These are phyloP conservation scores for Helleia helle DNA, from an alignment of 2,888 invertebrate genomes.

Conservation along the genomic window DNA sequence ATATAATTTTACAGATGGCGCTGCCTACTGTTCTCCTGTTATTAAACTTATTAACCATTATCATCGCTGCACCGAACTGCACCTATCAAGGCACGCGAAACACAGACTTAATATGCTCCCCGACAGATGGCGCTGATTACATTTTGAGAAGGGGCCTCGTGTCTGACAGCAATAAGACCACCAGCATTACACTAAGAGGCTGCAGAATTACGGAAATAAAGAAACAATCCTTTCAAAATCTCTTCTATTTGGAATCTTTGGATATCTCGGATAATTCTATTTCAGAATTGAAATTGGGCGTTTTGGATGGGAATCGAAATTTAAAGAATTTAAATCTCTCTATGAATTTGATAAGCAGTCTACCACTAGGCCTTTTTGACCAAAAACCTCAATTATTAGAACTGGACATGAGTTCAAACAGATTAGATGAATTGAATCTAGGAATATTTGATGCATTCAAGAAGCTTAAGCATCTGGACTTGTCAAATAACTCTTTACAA, in stretches of 20 bases:
- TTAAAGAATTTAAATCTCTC: constrained; percentile 39
- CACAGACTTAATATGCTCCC: constrained; percentile 23
- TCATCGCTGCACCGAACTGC: background rate
- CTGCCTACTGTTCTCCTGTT: too few species aligned
- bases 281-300: constrained; percentile 31
- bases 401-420: constrained; percentile 40
- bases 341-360: constrained; percentile 31
- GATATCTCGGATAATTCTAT: constrained; percentile 43
- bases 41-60: too few species aligned
- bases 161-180: constrained; percentile 30
- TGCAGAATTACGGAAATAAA: constrained; percentile 34
- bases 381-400: constrained; percentile 32
- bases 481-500: constrained; percentile 35
- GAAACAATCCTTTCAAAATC: constrained; percentile 32
- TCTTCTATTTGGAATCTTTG: constrained; percentile 31
- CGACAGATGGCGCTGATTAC: constrained; percentile 24
- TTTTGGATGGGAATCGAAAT: constrained; percentile 31
- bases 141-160: constrained; percentile 30
- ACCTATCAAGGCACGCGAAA: constrained; percentile 8
- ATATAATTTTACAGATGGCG: constrained; percentile 1
- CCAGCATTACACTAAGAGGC: constrained; percentile 25
- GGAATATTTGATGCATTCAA: constrained; percentile 35
- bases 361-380: constrained; percentile 41
- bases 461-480: constrained; percentile 34
- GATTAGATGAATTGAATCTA: constrained; percentile 27